Base-by-base conservation (phyloP, 2,797 vertebrate species). In the Dipus sagitta region DNA sequence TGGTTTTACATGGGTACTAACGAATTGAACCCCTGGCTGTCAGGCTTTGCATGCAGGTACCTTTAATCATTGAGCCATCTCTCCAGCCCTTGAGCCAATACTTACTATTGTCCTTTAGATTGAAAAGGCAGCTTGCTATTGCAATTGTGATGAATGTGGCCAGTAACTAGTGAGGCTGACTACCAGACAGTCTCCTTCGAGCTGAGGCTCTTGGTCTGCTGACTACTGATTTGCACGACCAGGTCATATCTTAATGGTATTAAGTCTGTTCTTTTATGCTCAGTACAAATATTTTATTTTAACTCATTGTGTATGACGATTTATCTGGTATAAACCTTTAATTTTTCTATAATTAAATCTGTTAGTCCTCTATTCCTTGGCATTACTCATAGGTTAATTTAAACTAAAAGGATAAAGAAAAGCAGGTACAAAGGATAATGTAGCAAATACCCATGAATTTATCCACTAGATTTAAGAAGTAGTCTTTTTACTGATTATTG, bases 231-330 rank as follows among this genome's bases (percentile, higher is more conserved):
- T 91, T 86, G 11, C 18, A 85, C 1, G 6, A 90, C 67, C 32
- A 89, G 92, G 58, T 2, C 38, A 1, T 64, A 72, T 38, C 38
- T 93, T 92, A 78, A 86, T 62, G 47, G 78, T 87, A 90, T 65
- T 83, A 78, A 91, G 24, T 20, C 26, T 87, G 86, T 21, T 70
- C 65, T 74, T 81, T 85, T 42, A 84, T 85, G 8, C 54, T 88
- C 81, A 28, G 76, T 80, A 77, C 15, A 81, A 34, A 88, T 47
- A 84, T 93, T 92, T 93, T 32, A 82, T 86, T 92, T 79, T 47
- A 86, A 75, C 54, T 90, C 79, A 79, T 42, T 84, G 3, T 52
- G 9, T 18, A 86, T 90, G 52, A 80, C 2, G 24, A 52, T 92
- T 87, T 76, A 26, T 23, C 64, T 78, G 92, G 77, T 85, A 90